Evolutionary conservation across 2,797 vertebrate species (phyloP).

Genomic region (Manis pentadactyla): DNA sequence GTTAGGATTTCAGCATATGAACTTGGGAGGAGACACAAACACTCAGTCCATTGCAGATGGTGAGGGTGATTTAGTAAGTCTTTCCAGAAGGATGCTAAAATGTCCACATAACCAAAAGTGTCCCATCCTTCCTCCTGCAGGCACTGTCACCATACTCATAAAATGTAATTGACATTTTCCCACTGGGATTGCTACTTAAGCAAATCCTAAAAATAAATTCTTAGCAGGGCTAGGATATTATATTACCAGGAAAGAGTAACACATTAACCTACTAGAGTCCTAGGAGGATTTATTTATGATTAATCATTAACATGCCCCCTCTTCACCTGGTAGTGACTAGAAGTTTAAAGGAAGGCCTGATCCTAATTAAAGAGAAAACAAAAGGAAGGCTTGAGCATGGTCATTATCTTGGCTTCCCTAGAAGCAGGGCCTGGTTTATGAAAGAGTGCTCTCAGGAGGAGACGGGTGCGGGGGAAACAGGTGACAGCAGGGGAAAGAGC

Average conservation of each 20-base stretch:
- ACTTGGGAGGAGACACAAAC: not conserved
- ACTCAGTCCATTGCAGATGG: not conserved
- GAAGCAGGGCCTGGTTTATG: not conserved
- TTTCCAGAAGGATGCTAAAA: not conserved
- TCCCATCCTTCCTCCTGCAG: not conserved
- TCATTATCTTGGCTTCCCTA: not conserved
- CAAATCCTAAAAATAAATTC: conserved; percentile 44
- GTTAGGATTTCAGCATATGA: not conserved
- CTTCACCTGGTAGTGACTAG: not conserved
- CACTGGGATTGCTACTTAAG: not conserved
- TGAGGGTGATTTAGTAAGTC: not conserved
- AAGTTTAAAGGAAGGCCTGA: not conserved
- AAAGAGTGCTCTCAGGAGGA: not conserved
- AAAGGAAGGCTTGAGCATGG: not conserved
- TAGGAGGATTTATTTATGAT: conserved; percentile 33
- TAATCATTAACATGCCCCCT: conserved; percentile 46
- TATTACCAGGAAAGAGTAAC: conserved; percentile 47
- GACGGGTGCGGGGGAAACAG: not conserved
- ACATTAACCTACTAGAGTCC: conserved; percentile 53
- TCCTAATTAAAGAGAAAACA: not conserved
- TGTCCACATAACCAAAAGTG: not conserved
- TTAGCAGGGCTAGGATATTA: not conserved
- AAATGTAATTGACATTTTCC: not conserved
- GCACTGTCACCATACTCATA: not conserved
- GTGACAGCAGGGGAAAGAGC: not conserved